Conservation (phyloP, 2,888 invertebrate species). For the Euphydryas editha region DNA sequence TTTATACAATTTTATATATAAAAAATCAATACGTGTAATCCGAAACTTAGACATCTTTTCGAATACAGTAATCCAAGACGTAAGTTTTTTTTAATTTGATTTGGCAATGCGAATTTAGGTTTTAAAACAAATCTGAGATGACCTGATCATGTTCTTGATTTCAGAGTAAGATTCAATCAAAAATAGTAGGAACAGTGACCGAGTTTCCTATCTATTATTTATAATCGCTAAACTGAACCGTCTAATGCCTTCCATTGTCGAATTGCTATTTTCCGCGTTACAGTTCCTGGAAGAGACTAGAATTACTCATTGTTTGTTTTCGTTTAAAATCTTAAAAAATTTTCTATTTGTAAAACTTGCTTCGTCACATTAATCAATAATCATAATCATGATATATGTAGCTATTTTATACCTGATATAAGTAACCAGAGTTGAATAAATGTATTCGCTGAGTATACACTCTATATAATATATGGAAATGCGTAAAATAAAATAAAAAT, state of each 20-base stretch:
- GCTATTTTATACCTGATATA: background rate
- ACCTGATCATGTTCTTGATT: slow-evolving; percentile 70
- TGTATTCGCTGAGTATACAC: too few relatives aligned
- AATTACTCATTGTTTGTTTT: slow-evolving; percentile 54
- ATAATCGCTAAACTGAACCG: slow-evolving; percentile 59
- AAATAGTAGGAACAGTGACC: slow-evolving; percentile 76
- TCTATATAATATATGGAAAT: too few relatives aligned
- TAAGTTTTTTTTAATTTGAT: slow-evolving; percentile 55
- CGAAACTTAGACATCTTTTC: too few relatives aligned
- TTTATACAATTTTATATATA: too few relatives aligned
- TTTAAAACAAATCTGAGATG: slow-evolving; percentile 50
- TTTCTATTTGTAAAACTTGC: slow-evolving; percentile 50
- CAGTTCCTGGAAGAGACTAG: slow-evolving; percentile 54
- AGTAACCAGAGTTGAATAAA: too few relatives aligned
- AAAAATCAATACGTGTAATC: too few relatives aligned
- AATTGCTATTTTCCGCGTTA: slow-evolving; percentile 59
- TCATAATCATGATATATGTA: background rate
- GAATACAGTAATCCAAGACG: slow-evolving; percentile 49
- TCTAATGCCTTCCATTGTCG: slow-evolving; percentile 61
- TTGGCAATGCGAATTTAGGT: slow-evolving; percentile 60
- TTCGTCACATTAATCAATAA: background rate
- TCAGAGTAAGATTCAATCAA: slow-evolving; percentile 63
- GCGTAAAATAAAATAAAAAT: too few relatives aligned
- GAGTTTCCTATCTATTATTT: slow-evolving; percentile 72
- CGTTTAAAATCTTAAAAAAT: slow-evolving; percentile 55